phyloP scores from a whole-genome alignment of 2,113 vertebrate genomes.

The Sceloporus tristichus region DNA sequence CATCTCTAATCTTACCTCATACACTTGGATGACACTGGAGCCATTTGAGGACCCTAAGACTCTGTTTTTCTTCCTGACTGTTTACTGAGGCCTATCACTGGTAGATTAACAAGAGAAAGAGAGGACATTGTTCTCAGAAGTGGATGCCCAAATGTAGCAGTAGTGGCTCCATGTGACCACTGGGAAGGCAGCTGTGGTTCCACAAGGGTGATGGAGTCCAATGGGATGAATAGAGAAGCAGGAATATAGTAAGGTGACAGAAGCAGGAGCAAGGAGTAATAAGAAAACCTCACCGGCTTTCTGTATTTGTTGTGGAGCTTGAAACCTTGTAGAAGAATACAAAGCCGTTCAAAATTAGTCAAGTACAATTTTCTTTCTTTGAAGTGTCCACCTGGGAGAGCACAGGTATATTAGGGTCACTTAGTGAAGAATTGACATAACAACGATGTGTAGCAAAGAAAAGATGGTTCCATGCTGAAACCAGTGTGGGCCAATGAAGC shows the following conservation, averaged over 20 bases:
- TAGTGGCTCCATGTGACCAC: neutral
- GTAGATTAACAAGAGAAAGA: conserved; percentile 37
- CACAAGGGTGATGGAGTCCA: too few relatives aligned
- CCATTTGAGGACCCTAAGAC: conserved; percentile 34
- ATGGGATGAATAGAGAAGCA: neutral
- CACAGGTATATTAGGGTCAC: neutral
- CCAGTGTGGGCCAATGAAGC: neutral
- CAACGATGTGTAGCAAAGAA: neutral
- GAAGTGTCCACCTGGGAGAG: neutral
- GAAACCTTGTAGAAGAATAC: neutral
- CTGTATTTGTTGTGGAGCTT: neutral
- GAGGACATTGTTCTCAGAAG: conserved; percentile 25
- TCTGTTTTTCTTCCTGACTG: conserved; percentile 51
- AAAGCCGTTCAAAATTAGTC: neutral
- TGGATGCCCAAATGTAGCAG: neutral
- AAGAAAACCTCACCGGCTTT: neutral
- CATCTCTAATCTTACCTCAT: conserved; percentile 49
- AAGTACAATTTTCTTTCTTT: neutral
- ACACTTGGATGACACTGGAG: conserved; percentile 34
- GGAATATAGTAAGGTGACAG: neutral
- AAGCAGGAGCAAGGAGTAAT: too few relatives aligned
- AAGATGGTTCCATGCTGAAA: neutral
- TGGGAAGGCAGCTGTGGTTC: neutral
- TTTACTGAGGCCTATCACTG: conserved; percentile 57
- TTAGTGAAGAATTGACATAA: neutral